phyloP scores from a whole-genome alignment of 2,797 vertebrate genomes.

The Halcyon leucocephala region DNA sequence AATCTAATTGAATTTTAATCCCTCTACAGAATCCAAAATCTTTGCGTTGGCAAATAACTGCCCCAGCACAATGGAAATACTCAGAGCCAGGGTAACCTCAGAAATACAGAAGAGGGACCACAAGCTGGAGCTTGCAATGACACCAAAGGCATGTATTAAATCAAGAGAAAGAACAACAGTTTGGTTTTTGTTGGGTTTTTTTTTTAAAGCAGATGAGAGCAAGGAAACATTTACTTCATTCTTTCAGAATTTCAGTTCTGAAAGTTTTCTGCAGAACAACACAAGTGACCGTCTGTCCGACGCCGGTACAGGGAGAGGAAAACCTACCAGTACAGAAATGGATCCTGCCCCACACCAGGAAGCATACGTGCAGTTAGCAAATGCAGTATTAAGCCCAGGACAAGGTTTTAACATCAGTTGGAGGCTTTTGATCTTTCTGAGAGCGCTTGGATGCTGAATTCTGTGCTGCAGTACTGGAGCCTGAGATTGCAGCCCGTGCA shows the following conservation, averaged over 20 bases:
- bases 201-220: background rate
- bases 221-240: conserved; percentile 38
- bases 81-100: background rate
- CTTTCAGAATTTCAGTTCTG: background rate
- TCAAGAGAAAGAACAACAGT: background rate
- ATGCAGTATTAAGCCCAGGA: background rate
- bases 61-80: conserved; percentile 12
- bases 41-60: background rate
- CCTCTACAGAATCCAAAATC: background rate
- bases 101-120: background rate
- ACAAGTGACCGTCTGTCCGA: background rate
- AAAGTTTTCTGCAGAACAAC: background rate
- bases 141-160: background rate
- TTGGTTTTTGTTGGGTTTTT: background rate
- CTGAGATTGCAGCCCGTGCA: background rate
- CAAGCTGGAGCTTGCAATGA: background rate
- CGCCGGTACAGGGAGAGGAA: background rate
- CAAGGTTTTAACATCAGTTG: background rate
- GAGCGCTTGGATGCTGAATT: background rate
- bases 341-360: background rate
- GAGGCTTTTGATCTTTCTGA: background rate
- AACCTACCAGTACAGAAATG: background rate
- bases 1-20: conserved; percentile 9
- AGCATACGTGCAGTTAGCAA: fast-evolving
- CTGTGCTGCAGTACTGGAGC: background rate